Base-by-base conservation (phyloP, 2,113 vertebrate species). In the Periophthalmodon schlosseri region DNA sequence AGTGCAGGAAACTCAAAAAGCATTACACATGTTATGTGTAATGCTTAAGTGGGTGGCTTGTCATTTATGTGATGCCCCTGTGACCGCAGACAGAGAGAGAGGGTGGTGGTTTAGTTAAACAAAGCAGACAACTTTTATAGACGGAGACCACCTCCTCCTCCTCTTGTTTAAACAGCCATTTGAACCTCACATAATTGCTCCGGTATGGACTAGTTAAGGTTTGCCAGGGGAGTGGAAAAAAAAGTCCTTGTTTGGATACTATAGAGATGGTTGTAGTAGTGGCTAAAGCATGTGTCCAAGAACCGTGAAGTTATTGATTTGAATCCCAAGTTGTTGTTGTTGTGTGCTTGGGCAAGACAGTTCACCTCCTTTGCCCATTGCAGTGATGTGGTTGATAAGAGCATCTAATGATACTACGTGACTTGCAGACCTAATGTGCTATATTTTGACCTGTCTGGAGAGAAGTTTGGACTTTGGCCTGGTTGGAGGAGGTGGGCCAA, bases 201-300 rank as follows among this genome's bases (percentile, higher is more conserved):
- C 10, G 44, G 74, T 74, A 21, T 58, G 72, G 76, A 36, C 34
- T 23, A 34, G 75, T 72, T 80, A 73, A 78, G 82, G 82, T 81
- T 74, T 79, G 33, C 20, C 33, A 36, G 78, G 76, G 75, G 57
- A 79, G 73, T 76, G 21, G 72, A 75, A n/a, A 34, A n/a, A 34
- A 63, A 18, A 4, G 61, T 63, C 75, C 76, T 86, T 82, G 73
- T 86, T 84, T 76, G 73, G 50, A 73, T 75, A 61, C 63, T 57
- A 15, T 66, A 72, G 56, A 18, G 63, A 16, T 16, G 23, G 56
- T 84, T 73, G 61, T 76, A 49, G 72, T 54, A 4, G 52, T 56
- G 4, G 16, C 1, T 5, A 2, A 56, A n/a, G 52, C 50, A 21
- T 21, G 20, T 11, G 20, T 56, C 52, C 52, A 56, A 21, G 20